A percentile compares a stretch with the other conserved stretches of the same genome.
These are phyloP conservation scores for Sebastolobus alascanus DNA, from an alignment of 2,797 vertebrate species.

Conservation along the genomic window DNA sequence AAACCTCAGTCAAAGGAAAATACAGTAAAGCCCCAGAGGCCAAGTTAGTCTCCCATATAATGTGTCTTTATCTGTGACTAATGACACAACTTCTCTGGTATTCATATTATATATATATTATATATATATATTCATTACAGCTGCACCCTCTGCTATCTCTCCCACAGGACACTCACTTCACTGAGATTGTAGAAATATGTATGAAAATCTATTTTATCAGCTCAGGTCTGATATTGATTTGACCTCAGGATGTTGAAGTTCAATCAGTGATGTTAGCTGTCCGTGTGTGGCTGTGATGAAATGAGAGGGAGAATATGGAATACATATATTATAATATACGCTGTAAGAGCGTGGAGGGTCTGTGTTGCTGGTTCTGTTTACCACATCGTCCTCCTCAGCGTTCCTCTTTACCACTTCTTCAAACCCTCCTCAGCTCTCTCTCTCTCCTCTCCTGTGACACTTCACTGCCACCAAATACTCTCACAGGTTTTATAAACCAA, in stretches of 20 bases:
- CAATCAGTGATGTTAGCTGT: constrained; percentile 45
- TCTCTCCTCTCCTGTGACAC: constrained; percentile 10
- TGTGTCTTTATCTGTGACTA: constrained; percentile 78
- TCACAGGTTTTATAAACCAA: constrained; percentile 60
- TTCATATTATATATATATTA: constrained; percentile 18
- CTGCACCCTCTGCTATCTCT: constrained; percentile 38
- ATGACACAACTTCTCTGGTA: constrained; percentile 63
- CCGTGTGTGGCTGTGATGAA: constrained; percentile 40
- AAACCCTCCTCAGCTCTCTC: constrained; percentile 1
- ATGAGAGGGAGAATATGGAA: constrained; percentile 21
- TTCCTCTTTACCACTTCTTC: constrained; percentile 16
- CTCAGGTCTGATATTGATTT: constrained; percentile 26
- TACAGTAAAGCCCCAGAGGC: constrained; percentile 60
- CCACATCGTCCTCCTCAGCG: background rate
- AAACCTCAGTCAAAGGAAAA: constrained; percentile 62
- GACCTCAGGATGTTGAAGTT: constrained; percentile 46
- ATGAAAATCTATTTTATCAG: constrained; percentile 39
- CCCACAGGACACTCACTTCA: constrained; percentile 57
- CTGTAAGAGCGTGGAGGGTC: constrained; percentile 36
- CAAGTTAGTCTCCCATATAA: constrained; percentile 66
- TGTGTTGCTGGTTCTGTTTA: constrained; percentile 29
- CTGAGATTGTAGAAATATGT: constrained; percentile 38
- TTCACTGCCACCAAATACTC: constrained; percentile 24
- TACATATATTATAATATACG: background rate
- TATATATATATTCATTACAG: constrained; percentile 37